phyloP scores from a whole-genome alignment of 37 sponge, comb jelly and placozoan species.

The Bolinopsis microptera region DNA sequence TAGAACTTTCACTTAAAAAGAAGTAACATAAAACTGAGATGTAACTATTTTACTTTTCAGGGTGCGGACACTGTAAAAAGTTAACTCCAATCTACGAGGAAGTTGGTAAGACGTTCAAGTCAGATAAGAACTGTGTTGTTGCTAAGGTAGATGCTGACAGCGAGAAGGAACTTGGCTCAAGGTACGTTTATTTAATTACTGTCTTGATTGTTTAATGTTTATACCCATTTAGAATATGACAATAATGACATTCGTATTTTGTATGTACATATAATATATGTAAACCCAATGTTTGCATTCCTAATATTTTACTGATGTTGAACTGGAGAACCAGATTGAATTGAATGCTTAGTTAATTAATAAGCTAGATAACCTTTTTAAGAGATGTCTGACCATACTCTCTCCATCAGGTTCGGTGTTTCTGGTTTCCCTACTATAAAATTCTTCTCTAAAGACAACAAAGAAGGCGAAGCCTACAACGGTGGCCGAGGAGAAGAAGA shows the following conservation, averaged over 20 bases:
- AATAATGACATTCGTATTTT: no score
- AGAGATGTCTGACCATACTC: no score
- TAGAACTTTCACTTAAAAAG: no score
- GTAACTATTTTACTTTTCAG: no score
- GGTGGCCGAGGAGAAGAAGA: conserved; percentile 74
- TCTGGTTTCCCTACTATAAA: conserved; percentile 94
- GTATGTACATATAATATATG: no score
- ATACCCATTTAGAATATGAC: no score
- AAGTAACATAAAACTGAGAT: no score
- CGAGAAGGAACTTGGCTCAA: conserved; percentile 73
- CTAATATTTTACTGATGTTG: no score
- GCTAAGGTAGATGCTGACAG: conserved; percentile 95
- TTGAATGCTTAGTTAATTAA: no score
- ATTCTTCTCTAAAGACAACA: conserved; percentile 91
- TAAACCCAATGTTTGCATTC: no score
- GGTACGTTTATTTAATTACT: conserved; percentile 66
- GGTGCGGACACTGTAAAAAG: conserved; percentile 98
- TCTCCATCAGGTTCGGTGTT: conserved; percentile 80
- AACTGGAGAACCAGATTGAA: no score
- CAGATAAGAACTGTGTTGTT: conserved; percentile 85
- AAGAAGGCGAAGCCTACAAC: conserved; percentile 85
- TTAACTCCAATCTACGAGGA: conserved; percentile 89
- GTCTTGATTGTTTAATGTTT: neutral
- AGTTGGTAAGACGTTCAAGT: conserved; percentile 82
- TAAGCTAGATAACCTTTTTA: no score